These are phyloP conservation scores for Cosmopolites sordidus DNA, from an alignment of 2,888 invertebrate species.

Conservation along the genomic window DNA sequence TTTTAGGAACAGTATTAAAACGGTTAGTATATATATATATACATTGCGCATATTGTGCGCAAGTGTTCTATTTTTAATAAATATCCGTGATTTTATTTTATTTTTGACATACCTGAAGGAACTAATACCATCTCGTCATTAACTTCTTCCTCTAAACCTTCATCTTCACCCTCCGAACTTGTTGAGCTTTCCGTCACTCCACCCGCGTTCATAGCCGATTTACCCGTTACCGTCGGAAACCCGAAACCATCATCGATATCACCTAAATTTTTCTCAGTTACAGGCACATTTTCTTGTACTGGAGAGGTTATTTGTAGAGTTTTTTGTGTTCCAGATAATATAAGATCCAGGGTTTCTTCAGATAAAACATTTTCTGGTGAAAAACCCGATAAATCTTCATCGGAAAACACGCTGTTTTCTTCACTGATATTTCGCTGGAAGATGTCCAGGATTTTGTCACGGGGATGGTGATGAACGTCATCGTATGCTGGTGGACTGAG, in stretches of 20 bases:
- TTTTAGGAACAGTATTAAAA: too few relatives aligned
- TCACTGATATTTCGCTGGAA: slow-evolving; percentile 26
- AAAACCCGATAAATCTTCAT: slow-evolving; percentile 27
- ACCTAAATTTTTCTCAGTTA: not conserved
- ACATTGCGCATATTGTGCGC: too few relatives aligned
- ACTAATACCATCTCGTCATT: slow-evolving; percentile 45
- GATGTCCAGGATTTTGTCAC: slow-evolving; percentile 23
- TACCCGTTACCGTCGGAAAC: not conserved
- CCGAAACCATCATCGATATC: not conserved
- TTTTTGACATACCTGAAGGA: slow-evolving; percentile 44
- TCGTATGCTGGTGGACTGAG: too few relatives aligned
- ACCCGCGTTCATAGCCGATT: not conserved
- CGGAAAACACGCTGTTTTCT: slow-evolving; percentile 30
- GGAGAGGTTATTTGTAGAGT: slow-evolving; percentile 39
- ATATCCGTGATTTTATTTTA: too few relatives aligned
- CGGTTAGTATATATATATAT: too few relatives aligned
- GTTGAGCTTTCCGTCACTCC: not conserved
- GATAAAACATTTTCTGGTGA: slow-evolving; percentile 26
- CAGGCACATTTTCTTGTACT: slow-evolving; percentile 3
- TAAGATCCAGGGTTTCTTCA: slow-evolving; percentile 38
- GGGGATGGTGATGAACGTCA: too few relatives aligned
- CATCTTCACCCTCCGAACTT: slow-evolving; percentile 16
- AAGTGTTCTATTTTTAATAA: too few relatives aligned
- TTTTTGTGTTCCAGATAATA: slow-evolving; percentile 38
- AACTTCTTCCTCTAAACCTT: slow-evolving; percentile 29